A percentile compares a stretch with the other conserved stretches of the same genome.
phyloP scores from a whole-genome alignment of 1,140 invertebrate genomes.

The Idris sp. region DNA sequence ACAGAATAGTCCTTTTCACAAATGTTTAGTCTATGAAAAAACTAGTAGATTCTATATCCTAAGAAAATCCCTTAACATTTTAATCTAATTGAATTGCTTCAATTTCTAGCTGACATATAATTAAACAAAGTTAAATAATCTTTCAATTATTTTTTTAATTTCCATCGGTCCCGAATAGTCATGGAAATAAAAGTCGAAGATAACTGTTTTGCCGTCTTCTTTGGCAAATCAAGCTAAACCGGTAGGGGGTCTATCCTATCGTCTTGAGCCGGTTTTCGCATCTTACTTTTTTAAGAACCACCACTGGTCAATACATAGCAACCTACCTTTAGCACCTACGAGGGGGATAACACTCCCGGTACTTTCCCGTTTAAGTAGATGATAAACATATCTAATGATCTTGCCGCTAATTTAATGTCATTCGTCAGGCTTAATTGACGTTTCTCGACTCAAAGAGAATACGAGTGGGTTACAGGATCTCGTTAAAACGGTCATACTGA shows the following conservation, averaged over 20 bases:
- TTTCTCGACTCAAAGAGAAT: conserved; percentile 40
- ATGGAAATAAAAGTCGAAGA: conserved; percentile 64
- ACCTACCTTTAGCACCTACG: conserved; percentile 59
- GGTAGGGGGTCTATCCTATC: conserved; percentile 74
- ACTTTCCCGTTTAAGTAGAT: conserved; percentile 60
- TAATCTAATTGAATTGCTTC: too few relatives aligned
- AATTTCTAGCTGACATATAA: too few relatives aligned
- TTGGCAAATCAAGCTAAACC: conserved; percentile 69
- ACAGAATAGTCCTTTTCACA: too few relatives aligned
- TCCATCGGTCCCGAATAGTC: conserved; percentile 60
- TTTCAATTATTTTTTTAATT: conserved; percentile 63
- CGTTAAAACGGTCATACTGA: conserved; percentile 23
- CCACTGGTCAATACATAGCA: conserved; percentile 53
- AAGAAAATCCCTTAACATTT: too few relatives aligned
- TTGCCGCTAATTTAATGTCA: conserved; percentile 58
- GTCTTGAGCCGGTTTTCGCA: conserved; percentile 73
- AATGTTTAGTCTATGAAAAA: too few relatives aligned
- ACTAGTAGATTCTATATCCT: too few relatives aligned
- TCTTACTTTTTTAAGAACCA: conserved; percentile 67
- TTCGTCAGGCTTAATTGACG: conserved; percentile 60
- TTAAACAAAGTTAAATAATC: conserved; percentile 29
- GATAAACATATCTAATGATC: conserved; percentile 64
- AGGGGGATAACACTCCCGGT: conserved; percentile 52
- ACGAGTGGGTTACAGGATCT: conserved; percentile 38
- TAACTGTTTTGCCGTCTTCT: conserved; percentile 63